Evolutionary conservation across 2,113 vertebrate species (phyloP), one percentile per base, ranked within the genome.

Genomic region (Onychostruthus taczanowskii): DNA sequence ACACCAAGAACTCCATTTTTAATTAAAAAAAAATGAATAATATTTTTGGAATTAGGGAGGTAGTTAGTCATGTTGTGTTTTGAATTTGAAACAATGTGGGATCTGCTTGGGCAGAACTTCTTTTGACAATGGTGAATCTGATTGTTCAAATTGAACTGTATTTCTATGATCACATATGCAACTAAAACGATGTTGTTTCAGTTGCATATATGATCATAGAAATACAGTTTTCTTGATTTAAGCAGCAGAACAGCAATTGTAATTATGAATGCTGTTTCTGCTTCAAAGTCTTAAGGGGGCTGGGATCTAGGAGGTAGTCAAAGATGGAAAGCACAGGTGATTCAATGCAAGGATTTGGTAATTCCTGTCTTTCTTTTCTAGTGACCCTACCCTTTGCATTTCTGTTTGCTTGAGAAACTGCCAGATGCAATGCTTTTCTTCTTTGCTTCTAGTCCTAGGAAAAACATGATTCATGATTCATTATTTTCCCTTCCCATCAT

Each of bases 1-100:
- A 67, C 84, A 7, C 4, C 2, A 37, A 23, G 0, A 52, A 24
- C 2, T 28, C 10, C 0, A 2, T 4, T 52, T 93, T 37, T 37
- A 37, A 37, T 37, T 37, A 9, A 37, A 37, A 37, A 37, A 37
- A 37, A 37, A 37, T 37, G 37, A 37, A 10, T 22, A 52, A 53
- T n/a, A 16, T 14, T 80, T 72, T 49, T 63, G 3, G 68, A 80
- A 64, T 44, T 33, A 44, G 10, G 9, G 9, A 39, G 3, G 33
- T 11, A 21, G 17, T n/a, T 37, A 18, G 3, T 49, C 15, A 12
- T 47, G 3, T 11, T 76, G 10, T 24, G 8, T 31, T 72, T 58
- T 26, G 43, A 56, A 2, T 70, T 44, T 59, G 24, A 80, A 76
- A 8, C 4, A 52, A 75, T 30, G 7, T 30, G 11, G 9, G 6